Evolutionary conservation across 2,113 vertebrate species (phyloP).

Genomic region (Microtus richardsoni): DNA sequence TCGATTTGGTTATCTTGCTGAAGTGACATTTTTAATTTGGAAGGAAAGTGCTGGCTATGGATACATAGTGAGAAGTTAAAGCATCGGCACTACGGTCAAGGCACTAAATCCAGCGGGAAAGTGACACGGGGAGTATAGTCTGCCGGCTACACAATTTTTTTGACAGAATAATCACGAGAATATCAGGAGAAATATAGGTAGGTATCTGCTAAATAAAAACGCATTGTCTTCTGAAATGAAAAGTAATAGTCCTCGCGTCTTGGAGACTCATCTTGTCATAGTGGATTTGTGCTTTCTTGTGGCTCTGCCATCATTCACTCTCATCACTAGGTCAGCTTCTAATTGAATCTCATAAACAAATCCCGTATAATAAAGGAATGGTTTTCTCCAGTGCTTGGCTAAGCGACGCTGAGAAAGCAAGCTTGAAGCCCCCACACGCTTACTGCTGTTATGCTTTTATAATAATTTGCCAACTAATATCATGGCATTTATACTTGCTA

Average conservation of each 20-base stretch:
- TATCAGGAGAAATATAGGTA: neutral
- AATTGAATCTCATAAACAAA: neutral
- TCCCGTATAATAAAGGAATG: neutral
- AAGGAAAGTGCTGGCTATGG: slow-evolving; percentile 25
- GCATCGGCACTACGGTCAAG: too few relatives aligned
- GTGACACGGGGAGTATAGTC: neutral
- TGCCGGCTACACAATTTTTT: neutral
- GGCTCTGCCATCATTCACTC: neutral
- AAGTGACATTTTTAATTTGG: slow-evolving; percentile 55
- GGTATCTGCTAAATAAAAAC: neutral
- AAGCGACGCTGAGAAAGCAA: neutral
- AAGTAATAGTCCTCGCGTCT: neutral
- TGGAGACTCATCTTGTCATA: neutral
- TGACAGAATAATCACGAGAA: neutral
- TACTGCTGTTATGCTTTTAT: neutral
- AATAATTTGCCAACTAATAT: slow-evolving; percentile 17
- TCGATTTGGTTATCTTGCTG: neutral
- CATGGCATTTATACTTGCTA: neutral
- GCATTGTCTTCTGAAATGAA: slow-evolving; percentile 25
- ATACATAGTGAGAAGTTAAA: neutral
- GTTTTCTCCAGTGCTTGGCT: neutral
- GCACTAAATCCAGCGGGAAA: slow-evolving; percentile 8
- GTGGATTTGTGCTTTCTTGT: neutral
- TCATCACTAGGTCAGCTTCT: neutral
- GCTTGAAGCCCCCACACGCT: neutral